These are phyloP conservation scores for Axinella damicornis DNA, from an alignment of 37 sponge, comb jelly and placozoan genomes.

Conservation along the genomic window DNA sequence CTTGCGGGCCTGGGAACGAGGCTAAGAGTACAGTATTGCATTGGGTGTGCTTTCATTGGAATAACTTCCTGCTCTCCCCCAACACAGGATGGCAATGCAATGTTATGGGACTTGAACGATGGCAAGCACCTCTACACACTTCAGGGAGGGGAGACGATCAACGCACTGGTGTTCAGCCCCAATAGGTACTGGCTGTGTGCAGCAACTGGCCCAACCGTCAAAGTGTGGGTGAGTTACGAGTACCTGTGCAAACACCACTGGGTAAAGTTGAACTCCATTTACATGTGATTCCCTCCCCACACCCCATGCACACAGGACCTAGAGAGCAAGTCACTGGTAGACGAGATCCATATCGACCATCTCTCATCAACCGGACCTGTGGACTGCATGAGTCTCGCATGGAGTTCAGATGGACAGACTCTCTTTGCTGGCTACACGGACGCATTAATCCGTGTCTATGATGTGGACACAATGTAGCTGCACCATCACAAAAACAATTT, in stretches of 20 bases:
- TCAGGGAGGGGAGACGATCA: constrained; percentile 86
- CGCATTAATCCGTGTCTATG: constrained; percentile 84
- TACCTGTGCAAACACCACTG: too few species aligned
- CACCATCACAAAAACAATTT: too few species aligned
- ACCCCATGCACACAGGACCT: constrained; percentile 68
- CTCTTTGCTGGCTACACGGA: constrained; percentile 97
- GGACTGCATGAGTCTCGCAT: constrained; percentile 91
- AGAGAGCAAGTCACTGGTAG: constrained; percentile 97
- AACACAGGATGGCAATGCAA: constrained; percentile 89
- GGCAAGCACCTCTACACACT: constrained; percentile 99
- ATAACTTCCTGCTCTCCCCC: background rate
- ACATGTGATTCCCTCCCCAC: background rate
- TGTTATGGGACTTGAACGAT: constrained; percentile 99
- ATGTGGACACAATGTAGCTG: constrained; percentile 67
- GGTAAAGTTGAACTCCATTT: too few species aligned
- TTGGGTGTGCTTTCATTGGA: background rate
- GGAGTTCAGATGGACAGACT: constrained; percentile 98
- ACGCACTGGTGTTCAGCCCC: constrained; percentile 98
- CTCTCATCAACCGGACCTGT: constrained; percentile 47
- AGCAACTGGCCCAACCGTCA: constrained; percentile 92
- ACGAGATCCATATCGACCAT: constrained; percentile 85
- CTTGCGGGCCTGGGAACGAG: too few species aligned
- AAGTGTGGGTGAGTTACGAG: constrained; percentile 88
- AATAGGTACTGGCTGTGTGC: constrained; percentile 99
- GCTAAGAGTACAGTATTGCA: too few species aligned